Conservation (phyloP, 2,113 vertebrate species). For the Albula goreensis region DNA sequence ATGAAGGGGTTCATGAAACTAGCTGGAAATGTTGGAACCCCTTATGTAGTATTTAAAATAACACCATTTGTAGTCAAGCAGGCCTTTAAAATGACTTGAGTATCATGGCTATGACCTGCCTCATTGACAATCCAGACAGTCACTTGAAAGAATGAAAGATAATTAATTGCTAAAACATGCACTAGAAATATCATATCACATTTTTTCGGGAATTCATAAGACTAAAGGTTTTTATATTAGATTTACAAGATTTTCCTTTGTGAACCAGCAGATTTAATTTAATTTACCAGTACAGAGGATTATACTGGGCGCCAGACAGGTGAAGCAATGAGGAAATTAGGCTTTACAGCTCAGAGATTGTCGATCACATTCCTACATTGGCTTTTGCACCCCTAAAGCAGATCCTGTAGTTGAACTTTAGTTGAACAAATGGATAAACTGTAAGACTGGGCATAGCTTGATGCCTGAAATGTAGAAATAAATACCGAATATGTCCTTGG, state of each 20-base stretch:
- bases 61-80: no score
- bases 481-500: background rate
- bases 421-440: no score
- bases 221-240: background rate
- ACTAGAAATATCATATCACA: background rate
- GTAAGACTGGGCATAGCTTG: no score
- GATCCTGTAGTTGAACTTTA: background rate
- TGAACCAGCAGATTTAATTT: background rate
- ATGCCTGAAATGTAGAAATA: background rate
- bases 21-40: no score
- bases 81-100: no score
- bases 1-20: no score
- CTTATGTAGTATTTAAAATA: no score
- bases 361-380: no score
- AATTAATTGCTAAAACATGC: background rate
- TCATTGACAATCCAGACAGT: background rate
- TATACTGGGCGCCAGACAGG: background rate
- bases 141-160: background rate
- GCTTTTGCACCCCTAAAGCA: background rate
- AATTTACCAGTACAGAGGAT: background rate
- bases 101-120: no score
- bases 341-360: background rate
- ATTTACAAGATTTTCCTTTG: background rate
- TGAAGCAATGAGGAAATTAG: background rate
- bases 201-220: background rate